Evolutionary conservation across 2,888 invertebrate species (phyloP).

Genomic region (Pyrrhosoma nymphula): DNA sequence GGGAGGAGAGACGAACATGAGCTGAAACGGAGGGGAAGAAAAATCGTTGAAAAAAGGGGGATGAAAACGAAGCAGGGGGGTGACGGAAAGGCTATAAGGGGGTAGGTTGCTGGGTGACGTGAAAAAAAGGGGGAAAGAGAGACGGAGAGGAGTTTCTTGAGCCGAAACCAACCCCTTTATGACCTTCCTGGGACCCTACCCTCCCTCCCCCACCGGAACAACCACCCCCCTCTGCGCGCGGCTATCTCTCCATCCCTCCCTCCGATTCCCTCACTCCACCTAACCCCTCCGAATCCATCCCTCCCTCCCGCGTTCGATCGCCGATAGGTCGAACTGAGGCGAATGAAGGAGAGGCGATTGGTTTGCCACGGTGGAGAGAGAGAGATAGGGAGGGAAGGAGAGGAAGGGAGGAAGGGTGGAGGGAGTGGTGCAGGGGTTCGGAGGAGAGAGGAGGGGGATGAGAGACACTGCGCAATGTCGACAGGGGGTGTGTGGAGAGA

Average conservation of each 20-base stretch:
- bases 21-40: not conserved
- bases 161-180: not conserved
- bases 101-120: not conserved
- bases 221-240: not conserved
- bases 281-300: conserved; percentile 5
- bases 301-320: conserved; percentile 45
- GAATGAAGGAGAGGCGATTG: conserved; percentile 56
- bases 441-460: not conserved
- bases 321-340: conserved; percentile 51
- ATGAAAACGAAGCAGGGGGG: not conserved
- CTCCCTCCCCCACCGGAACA: not conserved
- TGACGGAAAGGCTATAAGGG: not conserved
- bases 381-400: too few relatives aligned
- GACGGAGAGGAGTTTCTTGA: not conserved
- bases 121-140: not conserved
- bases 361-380: not conserved
- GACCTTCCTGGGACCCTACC: not conserved
- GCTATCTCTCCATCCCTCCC: not conserved
- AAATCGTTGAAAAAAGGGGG: not conserved
- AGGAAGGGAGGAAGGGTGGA: not conserved
- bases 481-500: not conserved
- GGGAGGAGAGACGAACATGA: conserved; percentile 5
- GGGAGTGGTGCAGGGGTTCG: not conserved
- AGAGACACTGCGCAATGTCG: conserved; percentile 60
- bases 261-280: not conserved